Base-by-base conservation (phyloP, 2,888 invertebrate species). In the Drosophila suboccidentalis region DNA sequence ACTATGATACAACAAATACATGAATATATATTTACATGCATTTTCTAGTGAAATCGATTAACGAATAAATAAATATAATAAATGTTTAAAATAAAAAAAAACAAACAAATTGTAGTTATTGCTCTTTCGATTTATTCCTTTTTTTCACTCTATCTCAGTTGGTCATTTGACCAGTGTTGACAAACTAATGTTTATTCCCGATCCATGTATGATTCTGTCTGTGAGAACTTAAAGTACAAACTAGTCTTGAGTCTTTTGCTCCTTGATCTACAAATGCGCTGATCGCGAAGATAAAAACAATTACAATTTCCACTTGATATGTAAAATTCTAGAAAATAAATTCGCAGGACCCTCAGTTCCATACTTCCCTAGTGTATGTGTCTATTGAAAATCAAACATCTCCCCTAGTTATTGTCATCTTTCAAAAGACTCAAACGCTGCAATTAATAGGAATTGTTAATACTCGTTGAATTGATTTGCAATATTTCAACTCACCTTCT, bases 1-100 rank as follows among this genome's bases (percentile, higher is more conserved):
- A 68, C 61, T 78, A 75, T 74, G 47, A 75, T 71, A 79, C 44
- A 75, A 47, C 57, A 62, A 53, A 80, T 75, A 84, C 78, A 81
- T 87, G 80, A 62, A 78, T 85, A 84, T 89, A 82, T 85, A 86
- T 88, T 85, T 89, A 86, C 89, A 85, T 86, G 90, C 88, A 86
- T 86, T 86, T 86, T 86, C 90, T 86, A 86, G 86, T 86, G 90
- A 90, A 86, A 86, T 90, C 78, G 55, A 78, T 71, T 32, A 80
- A 70, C 50, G 54, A 71, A 51, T 78, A 67, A 81, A 66, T 84
- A 81, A 66, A 61, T 59, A 49, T 29, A 64, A 76, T 80, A 80
- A 62, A 86, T 71, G 67, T 61, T 78, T 54, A 78, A 68, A 75
- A 66, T 66, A 38, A 19, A 34, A 38, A 19, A 34, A 47, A 41